Evolutionary conservation across 2,888 invertebrate species (phyloP), one percentile per base, ranked within the genome.

Genomic region (Griposia aprilina): DNA sequence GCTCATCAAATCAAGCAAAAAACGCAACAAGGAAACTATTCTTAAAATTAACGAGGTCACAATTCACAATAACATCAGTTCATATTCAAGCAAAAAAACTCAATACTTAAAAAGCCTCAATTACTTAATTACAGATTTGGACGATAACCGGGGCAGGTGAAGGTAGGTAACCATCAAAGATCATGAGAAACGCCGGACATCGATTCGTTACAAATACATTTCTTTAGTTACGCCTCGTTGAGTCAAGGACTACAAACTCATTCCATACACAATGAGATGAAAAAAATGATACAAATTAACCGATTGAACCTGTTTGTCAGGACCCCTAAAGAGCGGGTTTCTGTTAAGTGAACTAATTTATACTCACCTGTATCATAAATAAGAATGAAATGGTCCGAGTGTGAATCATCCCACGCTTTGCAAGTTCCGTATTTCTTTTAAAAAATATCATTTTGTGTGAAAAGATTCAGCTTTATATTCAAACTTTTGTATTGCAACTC

Each of bases 201-300:
- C 94, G 91, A 96, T 96, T 96, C 96, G 96, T 94, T 96, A 94
- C 95, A 94, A 96, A 96, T 96, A 94, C 92, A 93, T 93, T 93
- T 94, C 94, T 97, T 97, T 96, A 94, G 97, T 94, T 94, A 94
- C 96, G 96, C 96, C 97, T 97, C 96, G 96, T 97, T 97, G 96
- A 94, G 92, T 93, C 96, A 96, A 97, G 96, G 97, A 96, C 96
- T 96, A 94, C 90, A 91, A 93, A 94, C 93, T 95, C 95, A 96
- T 95, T 95, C 92, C 90, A 90, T 90, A 91, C 88, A 95, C 93
- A 95, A 95, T 94, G 93, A 93, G 92, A 91, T 84, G 79, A 90
- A 94, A 94, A 94, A 94, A 93, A 95, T 91, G 93, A 93, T 93
- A 94, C 94, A 95, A 95, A 96, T 96, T 95, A 96, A 96, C 93